Percentiles rank a stretch among this genome's conserved stretches.
phyloP scores from a whole-genome alignment of 2,113 vertebrate species.

The Notarius quadriscutis region DNA sequence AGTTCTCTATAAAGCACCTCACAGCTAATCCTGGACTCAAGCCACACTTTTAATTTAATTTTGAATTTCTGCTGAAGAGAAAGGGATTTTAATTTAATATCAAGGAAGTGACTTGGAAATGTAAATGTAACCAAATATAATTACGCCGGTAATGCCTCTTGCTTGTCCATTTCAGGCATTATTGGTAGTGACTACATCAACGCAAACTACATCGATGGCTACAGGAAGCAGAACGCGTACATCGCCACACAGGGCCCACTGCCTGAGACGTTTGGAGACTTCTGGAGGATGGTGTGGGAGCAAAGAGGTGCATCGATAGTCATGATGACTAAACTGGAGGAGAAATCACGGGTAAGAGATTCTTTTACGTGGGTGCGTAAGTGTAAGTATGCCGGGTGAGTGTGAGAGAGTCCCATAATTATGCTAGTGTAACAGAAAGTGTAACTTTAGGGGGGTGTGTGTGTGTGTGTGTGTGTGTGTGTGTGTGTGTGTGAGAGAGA shows the following conservation, averaged over 20 bases:
- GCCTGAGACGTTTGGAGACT: constrained; percentile 94
- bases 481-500: constrained; percentile 18
- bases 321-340: constrained; percentile 92
- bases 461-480: constrained; percentile 12
- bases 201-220: constrained; percentile 96
- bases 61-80: background rate
- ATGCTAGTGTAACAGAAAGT: background rate
- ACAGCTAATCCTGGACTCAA: background rate
- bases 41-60: background rate
- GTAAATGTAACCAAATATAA: constrained; percentile 3
- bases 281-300: constrained; percentile 99
- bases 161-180: constrained; percentile 73
- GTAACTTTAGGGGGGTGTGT: background rate
- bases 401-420: background rate
- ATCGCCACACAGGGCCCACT: constrained; percentile 95
- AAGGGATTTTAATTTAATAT: background rate
- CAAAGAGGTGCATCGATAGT: constrained; percentile 92
- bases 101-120: too few species aligned
- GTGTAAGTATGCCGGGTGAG: background rate
- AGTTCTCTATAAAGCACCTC: background rate
- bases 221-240: constrained; percentile 97
- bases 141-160: background rate
- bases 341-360: constrained; percentile 43
- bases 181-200: constrained; percentile 98
- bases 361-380: too few species aligned